These are phyloP conservation scores for Ammodytes dubius DNA, from an alignment of 2,113 vertebrate genomes.

Conservation along the genomic window DNA sequence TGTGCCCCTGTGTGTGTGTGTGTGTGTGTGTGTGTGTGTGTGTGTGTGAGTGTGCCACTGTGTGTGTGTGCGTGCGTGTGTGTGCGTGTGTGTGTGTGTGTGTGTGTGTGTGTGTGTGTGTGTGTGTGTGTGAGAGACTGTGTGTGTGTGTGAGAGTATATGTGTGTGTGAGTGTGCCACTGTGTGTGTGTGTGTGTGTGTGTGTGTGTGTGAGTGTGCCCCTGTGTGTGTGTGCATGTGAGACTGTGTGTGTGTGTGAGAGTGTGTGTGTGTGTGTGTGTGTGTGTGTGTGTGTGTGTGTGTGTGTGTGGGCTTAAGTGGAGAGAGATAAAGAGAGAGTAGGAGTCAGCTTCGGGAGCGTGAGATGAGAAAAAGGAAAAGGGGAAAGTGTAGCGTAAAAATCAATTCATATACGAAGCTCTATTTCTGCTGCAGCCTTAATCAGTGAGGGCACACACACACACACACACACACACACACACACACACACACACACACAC, in stretches of 20 bases:
- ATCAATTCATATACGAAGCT: conserved; percentile 63
- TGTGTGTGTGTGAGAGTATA: neutral
- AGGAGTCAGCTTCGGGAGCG: conserved; percentile 34
- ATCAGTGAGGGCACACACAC: conserved; percentile 27
- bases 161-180: too few relatives aligned
- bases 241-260: neutral
- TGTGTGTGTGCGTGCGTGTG: too few relatives aligned
- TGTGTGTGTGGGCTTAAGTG: neutral
- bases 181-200: neutral
- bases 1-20: too few relatives aligned
- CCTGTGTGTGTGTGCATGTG: too few relatives aligned
- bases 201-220: too few relatives aligned
- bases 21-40: neutral
- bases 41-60: too few relatives aligned
- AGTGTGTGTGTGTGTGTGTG: too few relatives aligned
- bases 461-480: neutral
- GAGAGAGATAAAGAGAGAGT: conserved; percentile 36
- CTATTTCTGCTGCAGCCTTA: conserved; percentile 60
- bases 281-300: too few relatives aligned
- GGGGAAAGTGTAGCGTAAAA: conserved; percentile 50
- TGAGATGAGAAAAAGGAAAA: conserved; percentile 7
- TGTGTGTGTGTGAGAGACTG: too few relatives aligned
- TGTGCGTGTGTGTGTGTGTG: too few relatives aligned
- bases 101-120: neutral
- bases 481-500: neutral